Base-by-base conservation (phyloP, 2,888 invertebrate genomes). In the Monopis laevigella region DNA sequence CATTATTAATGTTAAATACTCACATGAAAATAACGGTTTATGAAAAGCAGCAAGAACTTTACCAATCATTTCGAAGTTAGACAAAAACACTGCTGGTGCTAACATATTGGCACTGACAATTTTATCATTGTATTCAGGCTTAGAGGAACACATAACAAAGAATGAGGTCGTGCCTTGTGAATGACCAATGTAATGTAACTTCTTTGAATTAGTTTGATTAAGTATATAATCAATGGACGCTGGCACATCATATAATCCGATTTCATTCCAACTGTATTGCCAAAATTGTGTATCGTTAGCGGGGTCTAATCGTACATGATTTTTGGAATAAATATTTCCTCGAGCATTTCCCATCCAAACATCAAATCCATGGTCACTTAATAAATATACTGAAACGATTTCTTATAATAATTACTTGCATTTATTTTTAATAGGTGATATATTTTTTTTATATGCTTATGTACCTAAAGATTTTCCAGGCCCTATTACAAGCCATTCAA, bases 381-480 rank as follows among this genome's bases (percentile, higher is more conserved):
- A 24, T 24, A 24, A 24, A 10, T 24, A 24, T 24, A 24, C 24
- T 24, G 24, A n/a, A n/a, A n/a, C n/a, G n/a, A n/a, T n/a, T n/a
- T n/a, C n/a, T n/a, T n/a, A n/a, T n/a, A n/a, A n/a, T n/a, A n/a
- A n/a, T n/a, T n/a, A n/a, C n/a, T n/a, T n/a, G n/a, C n/a, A n/a
- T n/a, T n/a, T 24, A 24, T 24, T 7, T 24, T 24, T 7, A 24
- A 24, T 7, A 24, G 10, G 24, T 24, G 6, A 7, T 10, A 24
- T 24, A 7, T 10, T 7, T 24, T 24, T 7, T 7, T 7, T 24
- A 24, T 24, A 10, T 24, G 10, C 10, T 24, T 7, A 24, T n/a
- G 6, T 11, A 29, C 29, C 29, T 29, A 29, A 7, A 29, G 29
- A 29, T 29, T 29, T 29, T 11, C 11, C n/a, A 7, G 29, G 29